Evolutionary conservation across 2,113 vertebrate genomes (phyloP), one percentile per base, ranked within the genome.

Genomic region (Lophotis ruficrista): DNA sequence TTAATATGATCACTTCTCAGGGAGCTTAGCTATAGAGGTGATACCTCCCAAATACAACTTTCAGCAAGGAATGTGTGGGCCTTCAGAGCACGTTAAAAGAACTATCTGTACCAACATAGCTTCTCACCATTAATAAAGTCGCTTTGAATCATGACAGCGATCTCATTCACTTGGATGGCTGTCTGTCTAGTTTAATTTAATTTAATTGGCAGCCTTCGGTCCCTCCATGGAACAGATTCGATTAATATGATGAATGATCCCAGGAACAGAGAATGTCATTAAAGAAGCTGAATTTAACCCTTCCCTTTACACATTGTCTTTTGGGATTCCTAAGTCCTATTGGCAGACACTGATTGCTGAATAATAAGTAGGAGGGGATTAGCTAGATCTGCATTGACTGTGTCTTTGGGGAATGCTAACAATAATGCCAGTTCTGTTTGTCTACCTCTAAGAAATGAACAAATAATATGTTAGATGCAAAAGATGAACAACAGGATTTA

Each of bases 301-400:
- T 97, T 97, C 81, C 12, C 31, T 93, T 84, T 66, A 90, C 97
- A 81, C 47, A 48, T 1, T 18, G 31, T 65, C 87, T 89, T 96
- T 60, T 72, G 96, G 56, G 83, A 96, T 56, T 97, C 58, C 37
- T 71, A 94, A 88, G 95, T 97, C 86, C 71, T 97, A 87, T 71
- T 94, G 94, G 89, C 86, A 95, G 82, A 50, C 25, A 37, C 64
- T 87, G 57, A 86, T 88, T 93, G 72, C 37, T 94, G 93, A 97
- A 95, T 95, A 97, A 89, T 82, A 97, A 96, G 51, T 89, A 93
- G 88, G 35, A 94, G 17, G 56, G 33, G 84, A 98, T 98, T 98
- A 97, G 68, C 80, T 89, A 48, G 57, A 72, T 95, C 61, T 91
- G 65, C 84, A 83, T 66, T 96, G 93, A 85, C 81, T 71, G 16